Conservation (phyloP, 2,888 invertebrate species). For the Callyntrura guangdongensis region DNA sequence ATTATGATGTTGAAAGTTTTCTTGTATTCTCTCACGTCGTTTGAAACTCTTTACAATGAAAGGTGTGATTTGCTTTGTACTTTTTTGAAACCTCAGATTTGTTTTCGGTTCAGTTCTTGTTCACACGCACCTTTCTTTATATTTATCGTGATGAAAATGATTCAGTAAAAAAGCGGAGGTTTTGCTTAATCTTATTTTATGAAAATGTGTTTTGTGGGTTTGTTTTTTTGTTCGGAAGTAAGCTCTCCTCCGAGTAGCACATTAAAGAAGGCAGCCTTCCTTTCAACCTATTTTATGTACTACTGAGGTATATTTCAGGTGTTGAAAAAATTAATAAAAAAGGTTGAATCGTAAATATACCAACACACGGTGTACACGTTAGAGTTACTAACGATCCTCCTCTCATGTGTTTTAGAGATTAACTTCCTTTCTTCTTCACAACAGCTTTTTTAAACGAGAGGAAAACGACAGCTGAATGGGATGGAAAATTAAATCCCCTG, state of each 20-base stretch:
- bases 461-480: constrained; percentile 12
- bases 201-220: constrained; percentile 42
- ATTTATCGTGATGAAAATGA: constrained; percentile 41
- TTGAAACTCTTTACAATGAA: constrained; percentile 33
- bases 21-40: constrained; percentile 66
- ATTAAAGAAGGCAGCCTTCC: not conserved
- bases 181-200: constrained; percentile 13
- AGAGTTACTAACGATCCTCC: not conserved
- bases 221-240: constrained; percentile 11
- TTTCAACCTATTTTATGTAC: not conserved
- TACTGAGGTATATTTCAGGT: constrained; percentile 12
- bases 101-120: constrained; percentile 30
- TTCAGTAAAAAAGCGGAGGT: not conserved
- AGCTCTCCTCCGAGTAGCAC: not conserved
- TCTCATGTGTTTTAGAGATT: constrained; percentile 46
- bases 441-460: constrained; percentile 11
- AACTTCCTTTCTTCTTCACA: not conserved
- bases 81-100: constrained; percentile 57
- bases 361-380: too few species aligned
- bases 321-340: constrained; percentile 1
- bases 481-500: constrained; percentile 15
- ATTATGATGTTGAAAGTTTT: constrained; percentile 53
- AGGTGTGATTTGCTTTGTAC: constrained; percentile 78
- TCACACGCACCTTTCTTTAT: constrained; percentile 63
- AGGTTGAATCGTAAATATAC: not conserved